Conservation (phyloP, 1,140 invertebrate species). For the Drosophila insularis region DNA sequence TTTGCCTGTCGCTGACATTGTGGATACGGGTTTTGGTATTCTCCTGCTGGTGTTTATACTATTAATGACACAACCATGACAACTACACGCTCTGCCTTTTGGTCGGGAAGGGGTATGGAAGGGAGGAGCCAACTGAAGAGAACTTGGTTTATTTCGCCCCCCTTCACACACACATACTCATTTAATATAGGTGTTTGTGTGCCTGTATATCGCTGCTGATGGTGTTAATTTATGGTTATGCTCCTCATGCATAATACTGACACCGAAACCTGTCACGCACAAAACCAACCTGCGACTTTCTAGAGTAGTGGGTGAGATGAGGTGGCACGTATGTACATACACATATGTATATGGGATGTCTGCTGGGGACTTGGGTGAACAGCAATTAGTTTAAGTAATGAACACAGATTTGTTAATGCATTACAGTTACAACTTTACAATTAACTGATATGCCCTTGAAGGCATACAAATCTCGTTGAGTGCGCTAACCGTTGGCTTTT, state of each 20-base stretch:
- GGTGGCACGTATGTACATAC: background rate
- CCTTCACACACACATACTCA: background rate
- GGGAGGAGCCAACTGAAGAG: background rate
- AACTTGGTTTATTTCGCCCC: background rate
- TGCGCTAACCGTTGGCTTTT: too few relatives aligned
- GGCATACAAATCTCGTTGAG: too few relatives aligned
- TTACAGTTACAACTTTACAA: slow-evolving; percentile 33
- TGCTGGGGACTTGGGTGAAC: slow-evolving; percentile 7
- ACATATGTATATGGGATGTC: too few relatives aligned
- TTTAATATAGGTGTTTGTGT: slow-evolving; percentile 20
- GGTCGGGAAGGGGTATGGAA: background rate
- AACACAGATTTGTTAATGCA: slow-evolving; percentile 71
- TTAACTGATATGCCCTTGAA: background rate
- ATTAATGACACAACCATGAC: slow-evolving; percentile 16
- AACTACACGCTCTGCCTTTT: slow-evolving; percentile 13
- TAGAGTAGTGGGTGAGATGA: background rate
- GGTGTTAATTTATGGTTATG: slow-evolving; percentile 77
- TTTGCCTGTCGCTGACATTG: slow-evolving; percentile 4
- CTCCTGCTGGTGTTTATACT: slow-evolving; percentile 7
- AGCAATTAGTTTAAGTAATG: slow-evolving; percentile 75
- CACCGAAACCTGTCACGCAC: slow-evolving; percentile 72
- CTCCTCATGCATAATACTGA: slow-evolving; percentile 64
- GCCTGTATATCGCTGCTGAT: slow-evolving; percentile 41
- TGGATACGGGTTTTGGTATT: background rate
- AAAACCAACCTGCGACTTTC: slow-evolving; percentile 35